phyloP scores from a whole-genome alignment of 2,113 vertebrate species.

The Hiodon alosoides region DNA sequence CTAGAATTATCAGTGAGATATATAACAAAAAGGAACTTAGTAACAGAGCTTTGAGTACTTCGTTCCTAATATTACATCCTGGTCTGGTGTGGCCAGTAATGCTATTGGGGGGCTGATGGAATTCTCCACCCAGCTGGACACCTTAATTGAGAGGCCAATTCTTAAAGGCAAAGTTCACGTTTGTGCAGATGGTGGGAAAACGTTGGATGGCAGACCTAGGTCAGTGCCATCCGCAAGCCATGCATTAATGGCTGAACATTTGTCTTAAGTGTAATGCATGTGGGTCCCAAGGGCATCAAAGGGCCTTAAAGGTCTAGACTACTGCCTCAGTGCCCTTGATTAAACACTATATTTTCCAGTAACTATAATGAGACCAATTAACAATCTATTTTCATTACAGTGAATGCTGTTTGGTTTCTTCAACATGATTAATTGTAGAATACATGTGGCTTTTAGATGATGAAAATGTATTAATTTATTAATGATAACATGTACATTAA shows the following conservation, averaged over 20 bases:
- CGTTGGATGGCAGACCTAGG: slow-evolving; percentile 71
- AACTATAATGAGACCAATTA: slow-evolving; percentile 47
- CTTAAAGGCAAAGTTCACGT: slow-evolving; percentile 88
- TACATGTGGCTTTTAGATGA: neutral
- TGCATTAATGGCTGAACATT: slow-evolving; percentile 77
- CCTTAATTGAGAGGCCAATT: slow-evolving; percentile 94
- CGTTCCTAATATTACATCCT: slow-evolving; percentile 79
- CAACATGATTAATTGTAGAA: neutral
- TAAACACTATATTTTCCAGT: slow-evolving; percentile 55
- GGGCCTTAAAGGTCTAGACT: slow-evolving; percentile 52
- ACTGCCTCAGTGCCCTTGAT: slow-evolving; percentile 69
- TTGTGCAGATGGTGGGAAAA: slow-evolving; percentile 91
- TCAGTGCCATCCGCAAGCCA: slow-evolving; percentile 80
- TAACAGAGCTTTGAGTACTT: slow-evolving; percentile 49
- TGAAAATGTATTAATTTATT: too few relatives aligned
- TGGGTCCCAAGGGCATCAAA: slow-evolving; percentile 63
- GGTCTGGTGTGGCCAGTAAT: slow-evolving; percentile 70
- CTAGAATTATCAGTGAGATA: too few relatives aligned
- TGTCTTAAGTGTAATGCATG: slow-evolving; percentile 55
- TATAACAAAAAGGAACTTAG: neutral
- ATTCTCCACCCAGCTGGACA: slow-evolving; percentile 92
- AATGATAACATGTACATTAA: too few relatives aligned
- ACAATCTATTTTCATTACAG: slow-evolving; percentile 25
- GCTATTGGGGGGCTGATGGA: slow-evolving; percentile 85
- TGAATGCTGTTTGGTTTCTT: neutral